These are phyloP conservation scores for Tenualosa ilisha DNA, from an alignment of 2,797 vertebrate species.

Conservation along the genomic window DNA sequence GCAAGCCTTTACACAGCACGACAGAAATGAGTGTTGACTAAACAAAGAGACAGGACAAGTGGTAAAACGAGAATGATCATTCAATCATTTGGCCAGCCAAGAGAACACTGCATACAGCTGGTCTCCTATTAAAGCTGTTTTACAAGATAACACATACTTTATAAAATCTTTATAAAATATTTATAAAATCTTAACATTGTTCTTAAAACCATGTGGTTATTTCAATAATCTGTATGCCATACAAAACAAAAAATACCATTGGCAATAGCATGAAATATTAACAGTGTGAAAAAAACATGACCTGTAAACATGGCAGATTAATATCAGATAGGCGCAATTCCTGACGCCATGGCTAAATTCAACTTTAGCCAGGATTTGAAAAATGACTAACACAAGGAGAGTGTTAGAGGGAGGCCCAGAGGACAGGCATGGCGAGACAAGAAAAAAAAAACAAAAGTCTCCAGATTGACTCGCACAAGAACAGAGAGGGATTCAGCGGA, in stretches of 20 bases:
- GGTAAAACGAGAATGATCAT: not conserved
- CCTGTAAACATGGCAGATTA: not conserved
- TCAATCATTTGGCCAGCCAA: not conserved
- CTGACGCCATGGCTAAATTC: not conserved
- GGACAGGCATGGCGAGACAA: not conserved
- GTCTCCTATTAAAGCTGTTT: not conserved
- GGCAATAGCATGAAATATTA: not conserved
- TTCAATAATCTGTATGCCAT: not conserved
- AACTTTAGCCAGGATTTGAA: not conserved
- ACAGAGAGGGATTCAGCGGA: constrained; percentile 2
- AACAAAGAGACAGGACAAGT: not conserved
- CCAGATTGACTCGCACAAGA: constrained; percentile 9
- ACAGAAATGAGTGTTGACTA: not conserved
- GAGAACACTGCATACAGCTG: not conserved
- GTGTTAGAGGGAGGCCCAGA: not conserved
- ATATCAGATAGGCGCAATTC: not conserved
- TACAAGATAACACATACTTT: not conserved
- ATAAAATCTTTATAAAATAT: not conserved
- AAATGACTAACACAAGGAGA: not conserved
- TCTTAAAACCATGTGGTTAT: not conserved
- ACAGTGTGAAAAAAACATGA: not conserved
- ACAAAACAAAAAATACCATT: not conserved
- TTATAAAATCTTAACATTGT: not conserved
- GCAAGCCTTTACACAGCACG: not conserved
- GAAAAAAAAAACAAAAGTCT: not conserved